Base-by-base conservation (phyloP, 1,140 invertebrate genomes). In the Cyphomyrmex costatus region DNA sequence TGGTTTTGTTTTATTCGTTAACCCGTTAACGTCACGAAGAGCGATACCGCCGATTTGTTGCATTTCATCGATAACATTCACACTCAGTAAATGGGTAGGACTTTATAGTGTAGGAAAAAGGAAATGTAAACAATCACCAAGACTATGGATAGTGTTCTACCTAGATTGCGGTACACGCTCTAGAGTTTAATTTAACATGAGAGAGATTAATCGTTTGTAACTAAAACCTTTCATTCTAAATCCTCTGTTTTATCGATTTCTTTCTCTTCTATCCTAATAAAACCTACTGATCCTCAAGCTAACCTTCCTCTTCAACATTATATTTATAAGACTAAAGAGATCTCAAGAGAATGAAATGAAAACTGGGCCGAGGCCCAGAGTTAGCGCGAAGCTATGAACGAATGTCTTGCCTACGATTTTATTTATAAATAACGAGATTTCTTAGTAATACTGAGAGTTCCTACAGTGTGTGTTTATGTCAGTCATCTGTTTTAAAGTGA, bases 51-150 rank as follows among this genome's bases (percentile, higher is more conserved):
- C 1, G 21, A 53, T 60, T 42, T 46, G 56, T 90, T 90, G 89
- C 89, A 90, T 90, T 90, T 90, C 68, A 77, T 85, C 86, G 70
- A 65, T 88, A 73, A 82, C 51, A 60, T 86, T 83, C 58, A 68
- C n/a, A 83, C 58, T 68, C 65, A 78, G 46, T 85, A 79, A n/a
- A 53, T 8, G 16, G 66, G 60, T 68, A 51, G 53, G 42, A 70
- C 66, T 79, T 71, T 78, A 16, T 58, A 73, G 70, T n/a, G 21
- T 58, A 86, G 56, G 1, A 24, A 70, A 21, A 76, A 33, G 21
- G 65, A 79, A n/a, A 36, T 63, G 46, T 27, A 6, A 80, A 58
- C 53, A 30, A 33, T 74, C 65, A 46, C 70, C 76, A 71, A 88
- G 56, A 60, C 7, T 46, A 61, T 73, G 19, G 36, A 56, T 86